Evolutionary conservation across 2,888 invertebrate species (phyloP).

Genomic region (Gordius sp.): DNA sequence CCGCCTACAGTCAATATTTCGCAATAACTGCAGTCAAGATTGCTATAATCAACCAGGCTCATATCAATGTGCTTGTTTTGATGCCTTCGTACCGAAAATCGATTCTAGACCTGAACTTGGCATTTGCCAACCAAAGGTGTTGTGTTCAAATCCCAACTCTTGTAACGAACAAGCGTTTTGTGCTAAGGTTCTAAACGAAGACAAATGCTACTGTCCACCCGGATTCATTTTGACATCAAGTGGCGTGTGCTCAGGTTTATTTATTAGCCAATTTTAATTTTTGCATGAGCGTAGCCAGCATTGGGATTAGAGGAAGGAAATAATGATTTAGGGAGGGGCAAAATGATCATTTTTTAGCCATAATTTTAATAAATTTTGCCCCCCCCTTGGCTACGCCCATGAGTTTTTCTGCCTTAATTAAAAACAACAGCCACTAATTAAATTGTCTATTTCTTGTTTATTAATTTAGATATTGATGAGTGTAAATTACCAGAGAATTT

Average conservation of each 20-base stretch:
- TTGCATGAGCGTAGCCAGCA: no score
- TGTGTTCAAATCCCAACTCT: neutral
- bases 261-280: no score
- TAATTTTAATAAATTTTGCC: no score
- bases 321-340: no score
- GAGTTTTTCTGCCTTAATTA: no score
- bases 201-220: conserved; percentile 8
- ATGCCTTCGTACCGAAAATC: neutral
- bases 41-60: neutral
- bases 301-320: no score
- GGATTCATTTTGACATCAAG: neutral
- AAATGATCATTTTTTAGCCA: no score
- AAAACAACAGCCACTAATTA: no score
- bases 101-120: no score
- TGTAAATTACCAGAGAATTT: neutral
- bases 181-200: neutral
- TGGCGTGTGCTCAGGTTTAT: neutral
- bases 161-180: neutral
- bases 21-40: neutral
- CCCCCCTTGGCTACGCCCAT: no score
- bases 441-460: no score
- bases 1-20: neutral
- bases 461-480: conserved; percentile 8
- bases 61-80: neutral
- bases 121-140: neutral